phyloP scores from a whole-genome alignment of 2,888 invertebrate genomes.

The Bimastos eiseni region DNA sequence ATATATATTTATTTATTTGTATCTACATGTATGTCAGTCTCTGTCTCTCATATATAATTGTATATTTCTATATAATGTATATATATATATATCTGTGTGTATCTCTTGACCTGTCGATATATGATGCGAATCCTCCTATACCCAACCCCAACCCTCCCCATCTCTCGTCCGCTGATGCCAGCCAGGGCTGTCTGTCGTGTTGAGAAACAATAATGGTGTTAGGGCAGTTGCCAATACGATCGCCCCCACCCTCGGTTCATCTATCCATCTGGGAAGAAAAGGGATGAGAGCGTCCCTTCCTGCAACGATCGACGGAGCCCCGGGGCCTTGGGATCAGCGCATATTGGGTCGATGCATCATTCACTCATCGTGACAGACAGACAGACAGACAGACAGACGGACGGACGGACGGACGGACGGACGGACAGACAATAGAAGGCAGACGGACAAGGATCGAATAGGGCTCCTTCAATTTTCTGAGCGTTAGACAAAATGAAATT shows the following conservation, averaged over 20 bases:
- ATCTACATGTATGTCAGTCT: too few relatives aligned
- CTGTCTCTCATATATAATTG: too few relatives aligned
- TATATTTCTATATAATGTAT: too few relatives aligned
- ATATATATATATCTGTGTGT: background rate
- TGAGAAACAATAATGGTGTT: constrained; percentile 13
- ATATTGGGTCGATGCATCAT: background rate
- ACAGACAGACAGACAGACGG: too few relatives aligned
- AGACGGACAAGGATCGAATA: background rate
- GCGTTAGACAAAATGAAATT: constrained; percentile 13
- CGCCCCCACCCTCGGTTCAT: background rate
- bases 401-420: too few relatives aligned
- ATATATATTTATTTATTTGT: too few relatives aligned
- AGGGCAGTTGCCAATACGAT: background rate
- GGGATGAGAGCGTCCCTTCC: background rate
- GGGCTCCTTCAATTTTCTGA: background rate
- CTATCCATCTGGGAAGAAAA: background rate
- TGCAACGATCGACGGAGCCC: background rate
- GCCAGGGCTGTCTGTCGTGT: background rate
- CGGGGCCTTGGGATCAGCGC: background rate
- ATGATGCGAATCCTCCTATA: background rate
- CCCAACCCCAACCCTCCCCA: background rate
- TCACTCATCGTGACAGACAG: background rate
- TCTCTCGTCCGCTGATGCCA: background rate
- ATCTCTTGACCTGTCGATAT: background rate
- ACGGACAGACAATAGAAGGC: too few relatives aligned